phyloP scores from a whole-genome alignment of 1,140 invertebrate genomes.

The Lepidurus couesii region DNA sequence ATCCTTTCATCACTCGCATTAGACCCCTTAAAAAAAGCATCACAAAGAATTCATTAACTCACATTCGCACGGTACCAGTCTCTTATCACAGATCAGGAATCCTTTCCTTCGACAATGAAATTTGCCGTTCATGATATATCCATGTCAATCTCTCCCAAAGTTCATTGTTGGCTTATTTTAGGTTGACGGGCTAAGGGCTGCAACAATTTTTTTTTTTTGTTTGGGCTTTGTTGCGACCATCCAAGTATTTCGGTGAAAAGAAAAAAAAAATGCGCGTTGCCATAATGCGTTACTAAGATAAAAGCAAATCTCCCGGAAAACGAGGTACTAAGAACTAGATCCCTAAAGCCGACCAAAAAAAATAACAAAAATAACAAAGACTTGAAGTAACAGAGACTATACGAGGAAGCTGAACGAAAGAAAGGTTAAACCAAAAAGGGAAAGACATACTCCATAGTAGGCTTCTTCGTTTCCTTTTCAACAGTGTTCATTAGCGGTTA shows the following conservation, averaged over 20 bases:
- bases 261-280: neutral
- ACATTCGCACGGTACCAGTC: constrained; percentile 1
- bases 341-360: neutral
- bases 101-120: neutral
- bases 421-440: neutral
- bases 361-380: neutral
- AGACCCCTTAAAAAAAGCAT: neutral
- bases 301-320: neutral
- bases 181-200: neutral
- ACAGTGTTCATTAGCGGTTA: neutral
- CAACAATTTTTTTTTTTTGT: neutral
- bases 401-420: neutral
- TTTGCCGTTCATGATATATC: neutral
- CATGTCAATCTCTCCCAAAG: constrained; percentile 3
- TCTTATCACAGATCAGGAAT: constrained; percentile 19
- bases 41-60: neutral
- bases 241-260: neutral
- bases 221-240: neutral
- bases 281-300: neutral
- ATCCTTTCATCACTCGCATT: too few species aligned
- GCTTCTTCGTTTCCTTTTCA: neutral
- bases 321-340: neutral
- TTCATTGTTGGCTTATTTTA: constrained; percentile 18
- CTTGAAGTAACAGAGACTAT: neutral
- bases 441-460: neutral